Percentiles rank a stretch among this genome's conserved stretches.
Evolutionary conservation across 2,888 invertebrate species (phyloP).

Genomic region (Metalampra italica): DNA sequence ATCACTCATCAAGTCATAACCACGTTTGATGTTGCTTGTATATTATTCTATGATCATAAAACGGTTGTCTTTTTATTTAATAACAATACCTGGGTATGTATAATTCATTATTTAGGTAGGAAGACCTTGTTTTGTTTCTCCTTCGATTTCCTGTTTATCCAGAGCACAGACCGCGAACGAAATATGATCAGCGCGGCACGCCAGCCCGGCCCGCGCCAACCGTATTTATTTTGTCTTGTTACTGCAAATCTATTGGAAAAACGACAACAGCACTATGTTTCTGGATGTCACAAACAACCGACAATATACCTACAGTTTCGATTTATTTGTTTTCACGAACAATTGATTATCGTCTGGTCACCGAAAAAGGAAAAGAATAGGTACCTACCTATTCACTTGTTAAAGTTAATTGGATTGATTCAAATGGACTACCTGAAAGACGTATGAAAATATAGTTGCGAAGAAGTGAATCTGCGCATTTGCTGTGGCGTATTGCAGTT

Average conservation of each 20-base stretch:
- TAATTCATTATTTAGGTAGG: background rate
- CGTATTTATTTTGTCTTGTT: slow-evolving; percentile 59
- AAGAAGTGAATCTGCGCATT: background rate
- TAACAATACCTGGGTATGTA: background rate
- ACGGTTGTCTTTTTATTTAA: background rate
- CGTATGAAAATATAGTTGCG: background rate
- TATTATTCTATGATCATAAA: no score
- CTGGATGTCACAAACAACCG: slow-evolving; percentile 22
- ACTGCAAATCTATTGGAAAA: slow-evolving; percentile 62
- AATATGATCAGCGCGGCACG: slow-evolving; percentile 47
- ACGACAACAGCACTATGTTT: slow-evolving; percentile 36
- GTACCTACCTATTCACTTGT: background rate
- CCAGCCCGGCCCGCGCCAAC: slow-evolving; percentile 24
- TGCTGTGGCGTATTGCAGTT: no score
- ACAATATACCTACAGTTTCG: slow-evolving; percentile 1
- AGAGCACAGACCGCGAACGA: slow-evolving; percentile 31
- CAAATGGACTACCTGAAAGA: no score
- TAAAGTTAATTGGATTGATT: background rate
- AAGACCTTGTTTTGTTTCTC: background rate
- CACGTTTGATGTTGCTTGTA: no score
- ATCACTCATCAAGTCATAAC: no score
- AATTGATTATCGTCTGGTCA: background rate
- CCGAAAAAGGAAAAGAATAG: background rate
- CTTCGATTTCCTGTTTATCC: slow-evolving; percentile 28
- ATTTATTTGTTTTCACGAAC: slow-evolving; percentile 12